Evolutionary conservation across 2,888 invertebrate species (phyloP), one percentile per base, ranked within the genome.

Genomic region (Artemia sp.): DNA sequence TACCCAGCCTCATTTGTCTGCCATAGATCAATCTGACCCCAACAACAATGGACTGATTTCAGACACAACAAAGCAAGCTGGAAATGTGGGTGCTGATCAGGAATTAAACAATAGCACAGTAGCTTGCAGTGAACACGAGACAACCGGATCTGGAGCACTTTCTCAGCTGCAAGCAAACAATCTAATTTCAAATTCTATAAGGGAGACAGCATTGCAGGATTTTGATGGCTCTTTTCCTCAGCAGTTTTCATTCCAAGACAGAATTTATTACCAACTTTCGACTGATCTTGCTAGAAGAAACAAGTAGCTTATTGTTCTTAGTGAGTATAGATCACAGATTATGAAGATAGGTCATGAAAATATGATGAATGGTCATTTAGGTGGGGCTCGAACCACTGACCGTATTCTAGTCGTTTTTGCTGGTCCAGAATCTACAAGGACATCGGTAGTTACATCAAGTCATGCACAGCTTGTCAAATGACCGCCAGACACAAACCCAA

Each of bases 221-320:
- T n/a, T 53, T 14, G 4, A 53, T 12, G 12, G 53, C 53, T 53
- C 4, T 58, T 4, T 24, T 24, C 24, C 24, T 24, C 24, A 24
- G 24, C 24, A 24, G 2, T 24, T 24, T 58, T 58, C 19, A 58
- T 58, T 58, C 58, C 9, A 58, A 58, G 58, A 8, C 58, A 19
- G 7, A 58, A 58, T 58, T 6, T 58, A 58, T 19, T 58, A 58
- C 58, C 9, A 9, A 58, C 58, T 58, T 58, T 58, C 8, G 58
- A 58, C 8, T 58, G 58, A 58, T 58, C 58, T 58, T 58, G 58
- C 8, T 58, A 58, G 58, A 58, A 58, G 8, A 58, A 58, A 58
- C 9, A 58, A 58, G 58, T 19, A 58, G 58, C 9, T 58, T 19
- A 19, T 58, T 58, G 58, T 58, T 58, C 58, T 9, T 8, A 58